Percentiles rank a stretch among this genome's conserved stretches.
These are phyloP conservation scores for Leucoraja ocellata DNA, from an alignment of 2,797 vertebrate species.

Conservation along the genomic window DNA sequence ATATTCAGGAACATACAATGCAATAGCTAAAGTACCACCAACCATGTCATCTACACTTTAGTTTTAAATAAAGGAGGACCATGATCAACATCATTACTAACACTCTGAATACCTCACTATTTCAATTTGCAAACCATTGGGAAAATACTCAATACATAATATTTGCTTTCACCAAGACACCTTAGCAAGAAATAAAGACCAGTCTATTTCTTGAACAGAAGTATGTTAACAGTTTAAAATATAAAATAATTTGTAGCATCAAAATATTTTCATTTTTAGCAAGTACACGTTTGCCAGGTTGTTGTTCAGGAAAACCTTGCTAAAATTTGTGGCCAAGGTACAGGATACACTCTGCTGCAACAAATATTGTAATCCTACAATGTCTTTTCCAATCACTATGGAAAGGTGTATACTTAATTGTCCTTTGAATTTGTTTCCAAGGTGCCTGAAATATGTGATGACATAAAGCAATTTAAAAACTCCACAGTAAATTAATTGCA, in stretches of 20 bases:
- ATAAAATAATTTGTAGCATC: too few relatives aligned
- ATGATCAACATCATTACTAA: too few relatives aligned
- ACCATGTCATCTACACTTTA: neutral
- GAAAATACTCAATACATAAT: neutral
- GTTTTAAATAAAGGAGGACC: neutral
- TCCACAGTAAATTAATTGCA: neutral
- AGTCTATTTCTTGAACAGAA: neutral
- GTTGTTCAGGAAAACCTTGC: neutral
- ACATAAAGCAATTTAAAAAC: neutral
- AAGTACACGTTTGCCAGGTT: too few relatives aligned
- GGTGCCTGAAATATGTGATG: neutral
- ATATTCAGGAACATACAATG: neutral
- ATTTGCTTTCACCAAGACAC: neutral
- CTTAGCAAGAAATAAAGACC: neutral
- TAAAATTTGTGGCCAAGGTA: neutral
- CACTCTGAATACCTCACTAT: neutral
- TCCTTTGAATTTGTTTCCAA: neutral
- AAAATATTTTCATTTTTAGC: too few relatives aligned
- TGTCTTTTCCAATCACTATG: neutral
- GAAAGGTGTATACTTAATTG: neutral
- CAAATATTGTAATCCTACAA: neutral
- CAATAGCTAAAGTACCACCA: neutral
- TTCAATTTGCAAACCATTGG: neutral
- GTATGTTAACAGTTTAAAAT: neutral
- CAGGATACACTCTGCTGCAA: neutral